A percentile compares a stretch with the other conserved stretches of the same genome.
Evolutionary conservation across 37 sponge, comb jelly and placozoan genomes (phyloP).

Genomic region (Chondrilla cf. caribensis): DNA sequence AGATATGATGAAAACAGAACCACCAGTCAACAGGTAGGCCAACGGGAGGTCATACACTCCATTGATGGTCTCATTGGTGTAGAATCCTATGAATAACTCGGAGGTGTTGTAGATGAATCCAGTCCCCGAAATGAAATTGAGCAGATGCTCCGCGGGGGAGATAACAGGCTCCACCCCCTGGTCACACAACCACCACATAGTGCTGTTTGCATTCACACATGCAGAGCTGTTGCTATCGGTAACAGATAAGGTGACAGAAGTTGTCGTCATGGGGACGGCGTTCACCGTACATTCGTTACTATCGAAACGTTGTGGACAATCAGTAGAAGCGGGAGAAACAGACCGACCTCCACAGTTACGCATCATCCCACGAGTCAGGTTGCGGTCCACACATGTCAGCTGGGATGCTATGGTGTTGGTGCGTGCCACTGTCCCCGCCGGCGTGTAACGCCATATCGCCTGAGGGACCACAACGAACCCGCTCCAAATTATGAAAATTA

Average conservation of each 20-base stretch:
- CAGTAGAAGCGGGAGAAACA: too few relatives aligned
- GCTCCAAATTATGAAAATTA: slow-evolving; percentile 66
- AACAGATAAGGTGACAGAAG: too few relatives aligned
- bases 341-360: too few relatives aligned
- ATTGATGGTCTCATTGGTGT: slow-evolving; percentile 43
- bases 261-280: not conserved
- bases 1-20: slow-evolving; percentile 43
- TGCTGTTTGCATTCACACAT: not conserved
- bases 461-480: slow-evolving; percentile 77
- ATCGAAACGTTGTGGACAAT: too few relatives aligned
- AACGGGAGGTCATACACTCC: slow-evolving; percentile 50
- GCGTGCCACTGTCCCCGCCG: not conserved
- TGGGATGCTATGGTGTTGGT: not conserved
- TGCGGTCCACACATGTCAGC: not conserved
- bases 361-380: not conserved
- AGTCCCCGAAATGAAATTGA: slow-evolving; percentile 57
- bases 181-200: not conserved
- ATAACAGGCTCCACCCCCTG: not conserved
- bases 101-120: slow-evolving; percentile 62
- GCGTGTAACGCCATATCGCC: slow-evolving; percentile 15
- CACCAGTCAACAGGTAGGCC: slow-evolving; percentile 58
- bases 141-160: slow-evolving; percentile 26
- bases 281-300: too few relatives aligned
- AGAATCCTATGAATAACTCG: slow-evolving; percentile 64
- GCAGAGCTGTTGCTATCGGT: too few relatives aligned